Evolutionary conservation across 53 echinoderm and acorn worm species (phyloP), one percentile per base, ranked within the genome.

Genomic region (Zoroaster sp.): DNA sequence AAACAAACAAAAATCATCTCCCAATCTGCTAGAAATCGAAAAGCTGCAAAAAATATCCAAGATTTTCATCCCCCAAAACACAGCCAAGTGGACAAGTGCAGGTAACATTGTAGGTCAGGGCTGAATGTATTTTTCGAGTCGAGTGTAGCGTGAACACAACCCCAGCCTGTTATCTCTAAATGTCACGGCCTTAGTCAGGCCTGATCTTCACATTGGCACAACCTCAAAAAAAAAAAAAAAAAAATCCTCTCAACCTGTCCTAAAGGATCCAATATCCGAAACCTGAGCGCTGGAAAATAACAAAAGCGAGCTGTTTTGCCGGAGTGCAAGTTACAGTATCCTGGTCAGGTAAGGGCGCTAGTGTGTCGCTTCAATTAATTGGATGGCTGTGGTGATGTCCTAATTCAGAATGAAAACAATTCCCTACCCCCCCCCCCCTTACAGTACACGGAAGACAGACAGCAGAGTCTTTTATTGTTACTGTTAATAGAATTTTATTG

Each of bases 191-290:
- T 51, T 76, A 49, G 45, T 17, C 12, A 33, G 76, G 28, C 47
- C 17, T n/a, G 49, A 47, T 76, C 76, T 76, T 46, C 42, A 28
- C 76, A 76, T 51, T 33, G 51, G 49, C 34, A 47, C 47, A 1
- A 31, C 20, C 76, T 76, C 34, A 9, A 35, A 65, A 9, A 65
- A 65, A 74, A 14, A 40, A 32, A 40, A 14, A 46, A 74, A 73
- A 43, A 74, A 76, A 49, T 76, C 51, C 76, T 51, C 76, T 15
- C 10, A 14, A 34, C 12, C 28, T 34, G 45, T 51, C 76, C 47
- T 32, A 51, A n/a, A 46, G 76, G 76, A 76, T 76, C 76, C 76
- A 31, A 76, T 76, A 34, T 76, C 76, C 3, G 76, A 76, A 76
- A 76, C 76, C 47, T 76, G 76, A 76, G 49, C 76, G 46, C 74